These are phyloP conservation scores for Stenolophus ochropezus DNA, from an alignment of 2,888 invertebrate species.

Conservation along the genomic window DNA sequence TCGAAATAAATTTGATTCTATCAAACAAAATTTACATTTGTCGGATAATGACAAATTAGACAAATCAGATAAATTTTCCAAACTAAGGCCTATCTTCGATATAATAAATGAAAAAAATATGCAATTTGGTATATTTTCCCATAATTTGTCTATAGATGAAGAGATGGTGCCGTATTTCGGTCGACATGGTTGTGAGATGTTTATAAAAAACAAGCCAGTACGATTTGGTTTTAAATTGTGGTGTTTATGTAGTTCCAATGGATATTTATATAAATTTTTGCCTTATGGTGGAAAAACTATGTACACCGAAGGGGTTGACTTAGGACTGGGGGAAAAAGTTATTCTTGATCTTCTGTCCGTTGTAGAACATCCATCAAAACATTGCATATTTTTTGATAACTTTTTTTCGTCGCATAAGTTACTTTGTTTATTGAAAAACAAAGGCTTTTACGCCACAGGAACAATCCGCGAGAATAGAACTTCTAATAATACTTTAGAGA, in stretches of 20 bases:
- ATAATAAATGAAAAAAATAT: slow-evolving; percentile 63
- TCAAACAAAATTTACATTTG: slow-evolving; percentile 45
- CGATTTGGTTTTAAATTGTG: slow-evolving; percentile 66
- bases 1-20: slow-evolving; percentile 1
- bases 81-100: slow-evolving; percentile 61
- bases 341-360: slow-evolving; percentile 63
- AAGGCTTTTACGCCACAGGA: slow-evolving; percentile 34
- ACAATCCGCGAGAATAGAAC: slow-evolving; percentile 32
- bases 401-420: slow-evolving; percentile 61
- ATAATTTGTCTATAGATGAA: slow-evolving; percentile 65
- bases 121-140: slow-evolving; percentile 64
- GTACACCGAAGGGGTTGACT: not conserved
- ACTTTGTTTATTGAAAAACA: slow-evolving; percentile 58
- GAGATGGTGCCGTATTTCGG: slow-evolving; percentile 65
- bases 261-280: slow-evolving; percentile 64
- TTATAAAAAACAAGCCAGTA: slow-evolving; percentile 66
- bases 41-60: slow-evolving; percentile 53
- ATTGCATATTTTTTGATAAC: slow-evolving; percentile 54
- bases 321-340: slow-evolving; percentile 63
- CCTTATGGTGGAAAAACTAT: slow-evolving; percentile 64
- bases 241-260: slow-evolving; percentile 65
- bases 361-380: slow-evolving; percentile 60
- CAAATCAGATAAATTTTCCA: slow-evolving; percentile 61
- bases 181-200: slow-evolving; percentile 66
- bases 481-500: not conserved